Evolutionary conservation across 2,113 vertebrate species (phyloP), one percentile per base, ranked within the genome.

Genomic region (Choloepus hoffmanni): DNA sequence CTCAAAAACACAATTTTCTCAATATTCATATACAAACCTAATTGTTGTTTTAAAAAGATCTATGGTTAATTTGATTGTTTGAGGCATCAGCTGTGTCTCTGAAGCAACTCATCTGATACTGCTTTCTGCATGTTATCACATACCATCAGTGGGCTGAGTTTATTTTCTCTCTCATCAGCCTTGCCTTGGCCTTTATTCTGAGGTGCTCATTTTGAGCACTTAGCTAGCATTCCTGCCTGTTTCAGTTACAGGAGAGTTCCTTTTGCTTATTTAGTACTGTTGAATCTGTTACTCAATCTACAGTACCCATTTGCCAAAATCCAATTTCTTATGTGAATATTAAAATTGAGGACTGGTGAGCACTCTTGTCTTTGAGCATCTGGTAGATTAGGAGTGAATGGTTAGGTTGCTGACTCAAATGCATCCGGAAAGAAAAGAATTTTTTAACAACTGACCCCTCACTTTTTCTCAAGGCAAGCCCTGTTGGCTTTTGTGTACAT

Each of bases 11-110:
- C 1, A 5, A 23, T 83, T 84, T 94, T 85, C 63, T 87, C 55
- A 79, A 48, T 68, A 84, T 65, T 70, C 45, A 50, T 48, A 92
- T 40, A 85, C 12, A 23, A 21, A 3, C 15, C 43, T 77, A 48
- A 89, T 36, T 89, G 72, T 82, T 70, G 78, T 73, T 94, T 94
- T 89, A 84, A 83, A 77, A 86, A 94, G 93, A 96, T 74, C 43
- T 40, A 48, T 3, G 23, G 82, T 94, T 24, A 79, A 0, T 93
- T 84, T 94, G 92, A 89, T 76, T 83, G 82, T 90, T 90, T 79
- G 76, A 87, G 72, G 81, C 85, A 83, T 88, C n/a, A 62, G 68
- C 60, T 90, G 28, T 55, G 28, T 40, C 48, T 92, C 84, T 91
- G 60, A 62, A 83, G 28, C 55, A 67, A 28, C 45, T 58, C 19